These are phyloP conservation scores for Natator depressus DNA, from an alignment of 2,113 vertebrate species.

Conservation along the genomic window DNA sequence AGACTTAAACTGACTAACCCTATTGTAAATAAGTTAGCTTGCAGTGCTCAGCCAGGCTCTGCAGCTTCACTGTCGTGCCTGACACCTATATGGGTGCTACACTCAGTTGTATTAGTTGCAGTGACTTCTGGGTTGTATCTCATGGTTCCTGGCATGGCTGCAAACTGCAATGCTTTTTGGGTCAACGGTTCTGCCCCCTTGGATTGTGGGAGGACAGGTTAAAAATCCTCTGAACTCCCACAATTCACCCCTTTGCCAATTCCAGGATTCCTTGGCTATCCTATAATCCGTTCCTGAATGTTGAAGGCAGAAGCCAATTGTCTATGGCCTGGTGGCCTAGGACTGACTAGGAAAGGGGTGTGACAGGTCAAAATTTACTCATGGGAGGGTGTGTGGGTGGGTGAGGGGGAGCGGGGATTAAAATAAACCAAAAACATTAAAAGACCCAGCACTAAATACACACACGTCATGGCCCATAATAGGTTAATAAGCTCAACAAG, in stretches of 20 bases:
- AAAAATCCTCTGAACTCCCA: neutral
- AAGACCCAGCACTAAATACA: slow-evolving; percentile 46
- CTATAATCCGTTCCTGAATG: neutral
- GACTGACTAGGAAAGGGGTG: neutral
- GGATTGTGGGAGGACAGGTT: neutral
- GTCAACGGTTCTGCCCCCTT: rapidly evolving
- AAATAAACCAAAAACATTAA: neutral
- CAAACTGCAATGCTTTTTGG: rapidly evolving
- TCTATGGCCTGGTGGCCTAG: neutral
- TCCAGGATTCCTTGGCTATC: neutral
- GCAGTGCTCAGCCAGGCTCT: neutral
- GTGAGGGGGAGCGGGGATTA: neutral
- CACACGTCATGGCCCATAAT: slow-evolving; percentile 33
- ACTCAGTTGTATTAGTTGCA: neutral
- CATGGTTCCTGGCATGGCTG: rapidly evolving
- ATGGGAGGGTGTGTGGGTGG: neutral
- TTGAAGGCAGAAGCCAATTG: neutral
- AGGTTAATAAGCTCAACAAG: slow-evolving; percentile 57
- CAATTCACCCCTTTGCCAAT: neutral
- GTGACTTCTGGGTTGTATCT: neutral
- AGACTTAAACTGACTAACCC: neutral
- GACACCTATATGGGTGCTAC: neutral
- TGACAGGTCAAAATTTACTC: neutral
- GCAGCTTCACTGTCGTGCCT: neutral
- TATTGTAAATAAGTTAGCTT: neutral